phyloP scores from a whole-genome alignment of 2,888 invertebrate species.

The Epirrhoe alternata region DNA sequence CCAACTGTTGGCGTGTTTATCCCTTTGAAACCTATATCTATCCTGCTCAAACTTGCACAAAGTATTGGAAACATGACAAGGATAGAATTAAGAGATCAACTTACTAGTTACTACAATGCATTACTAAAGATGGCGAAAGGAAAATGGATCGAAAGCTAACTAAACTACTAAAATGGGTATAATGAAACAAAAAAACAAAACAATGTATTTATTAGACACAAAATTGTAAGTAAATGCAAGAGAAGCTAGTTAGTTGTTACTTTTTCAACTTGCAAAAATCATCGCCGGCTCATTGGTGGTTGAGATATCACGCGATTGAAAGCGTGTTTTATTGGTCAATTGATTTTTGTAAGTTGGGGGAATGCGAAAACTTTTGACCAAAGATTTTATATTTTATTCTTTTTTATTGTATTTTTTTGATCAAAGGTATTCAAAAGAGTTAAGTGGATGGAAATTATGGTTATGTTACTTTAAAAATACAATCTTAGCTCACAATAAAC shows the following conservation, averaged over 20 bases:
- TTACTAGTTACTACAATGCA: too few relatives aligned
- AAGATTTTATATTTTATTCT: neutral
- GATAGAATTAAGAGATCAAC: too few relatives aligned
- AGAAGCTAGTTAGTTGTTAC: constrained; percentile 13
- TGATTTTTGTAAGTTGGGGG: constrained; percentile 14
- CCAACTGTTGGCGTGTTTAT: too few relatives aligned
- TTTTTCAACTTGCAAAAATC: constrained; percentile 15
- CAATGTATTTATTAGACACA: constrained; percentile 37
- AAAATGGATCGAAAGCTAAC: neutral
- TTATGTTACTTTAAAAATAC: too few relatives aligned
- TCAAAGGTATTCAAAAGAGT: neutral
- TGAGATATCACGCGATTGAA: constrained; percentile 7
- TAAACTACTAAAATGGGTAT: constrained; percentile 20
- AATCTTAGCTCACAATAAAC: too few relatives aligned
- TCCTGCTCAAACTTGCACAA: too few relatives aligned
- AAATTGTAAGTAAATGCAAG: constrained; percentile 26
- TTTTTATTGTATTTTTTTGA: neutral
- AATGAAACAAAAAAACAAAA: constrained; percentile 41
- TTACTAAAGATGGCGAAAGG: too few relatives aligned
- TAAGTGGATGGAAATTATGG: too few relatives aligned
- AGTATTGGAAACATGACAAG: too few relatives aligned
- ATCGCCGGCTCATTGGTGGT: constrained; percentile 17
- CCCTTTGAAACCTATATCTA: too few relatives aligned
- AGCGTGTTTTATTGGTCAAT: constrained; percentile 20
- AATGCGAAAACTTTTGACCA: constrained; percentile 8